Evolutionary conservation across 92 coral and sea anemone genomes (phyloP).

Genomic region (Ricordea florida): DNA sequence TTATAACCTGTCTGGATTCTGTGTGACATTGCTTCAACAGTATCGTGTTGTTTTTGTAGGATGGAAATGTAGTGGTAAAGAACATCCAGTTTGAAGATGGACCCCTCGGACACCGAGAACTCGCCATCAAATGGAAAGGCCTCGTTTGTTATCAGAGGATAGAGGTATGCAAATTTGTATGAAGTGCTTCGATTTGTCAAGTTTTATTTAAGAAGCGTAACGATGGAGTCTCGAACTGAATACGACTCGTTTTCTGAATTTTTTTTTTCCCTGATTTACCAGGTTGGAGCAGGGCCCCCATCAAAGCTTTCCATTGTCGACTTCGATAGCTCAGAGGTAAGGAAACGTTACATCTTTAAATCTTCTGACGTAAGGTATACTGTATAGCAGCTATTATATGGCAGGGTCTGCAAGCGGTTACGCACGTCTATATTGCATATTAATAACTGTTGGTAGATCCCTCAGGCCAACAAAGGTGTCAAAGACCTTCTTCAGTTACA

Average conservation of each 20-base stretch:
- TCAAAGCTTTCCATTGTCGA: conserved; percentile 69
- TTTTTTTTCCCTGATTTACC: no score
- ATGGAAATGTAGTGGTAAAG: conserved; percentile 83
- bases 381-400: no score
- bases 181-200: no score
- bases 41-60: conserved; percentile 31
- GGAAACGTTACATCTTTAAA: no score
- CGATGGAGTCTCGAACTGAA: not conserved
- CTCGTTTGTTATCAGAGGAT: conserved; percentile 79
- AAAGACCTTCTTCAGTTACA: no score
- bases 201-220: no score
- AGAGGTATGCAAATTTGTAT: no score
- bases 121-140: conserved; percentile 72
- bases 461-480: no score
- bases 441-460: no score
- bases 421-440: no score
- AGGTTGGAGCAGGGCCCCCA: conserved; percentile 93
- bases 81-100: conserved; percentile 88
- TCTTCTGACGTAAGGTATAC: no score
- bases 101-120: conserved; percentile 81
- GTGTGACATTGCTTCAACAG: not conserved
- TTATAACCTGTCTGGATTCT: not conserved
- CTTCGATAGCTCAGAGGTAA: conserved; percentile 74
- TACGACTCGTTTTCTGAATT: not conserved
- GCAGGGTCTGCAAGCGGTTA: no score